A percentile compares a stretch with the other conserved stretches of the same genome.
These are phyloP conservation scores for Sebastes alutus DNA, from an alignment of 2,797 vertebrate species.

Conservation along the genomic window DNA sequence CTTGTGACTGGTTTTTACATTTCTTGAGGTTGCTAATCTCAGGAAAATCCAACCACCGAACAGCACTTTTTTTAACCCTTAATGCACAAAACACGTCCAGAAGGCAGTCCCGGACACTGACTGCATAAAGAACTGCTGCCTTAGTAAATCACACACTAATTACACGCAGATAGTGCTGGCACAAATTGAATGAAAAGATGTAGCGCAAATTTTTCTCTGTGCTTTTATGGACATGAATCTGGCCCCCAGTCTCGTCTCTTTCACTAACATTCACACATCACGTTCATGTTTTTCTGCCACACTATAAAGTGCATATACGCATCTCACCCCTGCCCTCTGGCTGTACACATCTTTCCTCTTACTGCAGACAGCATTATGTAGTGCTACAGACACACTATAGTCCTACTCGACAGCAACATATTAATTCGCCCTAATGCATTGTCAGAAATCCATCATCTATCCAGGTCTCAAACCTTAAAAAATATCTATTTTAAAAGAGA, in stretches of 20 bases:
- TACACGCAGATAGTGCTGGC: slow-evolving; percentile 10
- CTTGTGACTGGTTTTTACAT: neutral
- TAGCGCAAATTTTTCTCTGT: too few species aligned
- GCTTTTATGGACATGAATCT: slow-evolving; percentile 1
- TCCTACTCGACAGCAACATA: neutral
- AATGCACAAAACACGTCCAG: neutral
- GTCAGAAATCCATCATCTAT: neutral
- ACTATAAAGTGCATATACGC: neutral
- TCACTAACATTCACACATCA: neutral
- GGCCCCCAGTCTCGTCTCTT: neutral
- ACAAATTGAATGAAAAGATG: slow-evolving; percentile 33
- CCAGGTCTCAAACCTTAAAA: neutral
- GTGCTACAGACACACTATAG: neutral
- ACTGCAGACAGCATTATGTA: neutral
- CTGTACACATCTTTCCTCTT: neutral
- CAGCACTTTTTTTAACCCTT: neutral
- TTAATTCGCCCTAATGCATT: slow-evolving; percentile 1
- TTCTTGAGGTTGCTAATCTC: neutral
- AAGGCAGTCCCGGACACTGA: neutral
- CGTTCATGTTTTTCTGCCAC: neutral
- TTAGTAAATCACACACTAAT: slow-evolving; percentile 45
- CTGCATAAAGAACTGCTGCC: neutral
- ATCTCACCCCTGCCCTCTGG: neutral
- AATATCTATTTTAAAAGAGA: neutral
- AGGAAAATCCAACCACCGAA: neutral